Conservation (phyloP, 2,888 invertebrate genomes). For the Sphaerophoria rueppellii region DNA sequence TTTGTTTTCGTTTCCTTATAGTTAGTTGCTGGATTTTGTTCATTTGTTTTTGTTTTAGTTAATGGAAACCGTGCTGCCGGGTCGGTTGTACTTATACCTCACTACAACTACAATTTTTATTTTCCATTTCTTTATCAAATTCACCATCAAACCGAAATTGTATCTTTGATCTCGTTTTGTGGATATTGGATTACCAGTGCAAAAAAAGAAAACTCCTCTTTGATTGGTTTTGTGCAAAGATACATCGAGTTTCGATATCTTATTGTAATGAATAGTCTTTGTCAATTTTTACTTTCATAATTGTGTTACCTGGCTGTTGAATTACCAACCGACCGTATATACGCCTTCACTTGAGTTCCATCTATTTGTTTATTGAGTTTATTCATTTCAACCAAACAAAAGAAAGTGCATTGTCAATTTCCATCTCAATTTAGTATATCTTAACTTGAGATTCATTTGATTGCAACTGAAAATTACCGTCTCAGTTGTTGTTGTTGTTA, state of each 20-base stretch:
- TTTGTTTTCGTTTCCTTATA: conserved; percentile 4
- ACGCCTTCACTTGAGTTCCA: neutral
- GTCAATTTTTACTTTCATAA: conserved; percentile 43
- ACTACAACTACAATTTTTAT: neutral
- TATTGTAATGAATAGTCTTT: conserved; percentile 42
- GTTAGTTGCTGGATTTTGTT: conserved; percentile 20
- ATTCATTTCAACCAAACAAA: conserved; percentile 49
- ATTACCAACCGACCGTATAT: conserved; percentile 21
- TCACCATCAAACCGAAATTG: neutral
- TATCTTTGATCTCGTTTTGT: conserved; percentile 9
- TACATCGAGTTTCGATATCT: conserved; percentile 7
- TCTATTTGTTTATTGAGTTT: neutral
- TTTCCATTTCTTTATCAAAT: neutral
- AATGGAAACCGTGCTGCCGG: conserved; percentile 70
- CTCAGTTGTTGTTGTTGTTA: neutral
- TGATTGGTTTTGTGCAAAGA: conserved; percentile 13
- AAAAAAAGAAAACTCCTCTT: conserved; percentile 33
- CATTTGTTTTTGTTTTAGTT: conserved; percentile 72
- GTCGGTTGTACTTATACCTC: conserved; percentile 60
- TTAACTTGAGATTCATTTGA: conserved; percentile 48
- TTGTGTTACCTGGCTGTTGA: conserved; percentile 37
- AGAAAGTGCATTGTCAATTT: conserved; percentile 72
- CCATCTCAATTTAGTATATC: conserved; percentile 52
- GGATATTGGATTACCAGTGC: conserved; percentile 58
- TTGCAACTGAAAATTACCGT: conserved; percentile 48